A percentile compares a stretch with the other conserved stretches of the same genome.
These are phyloP conservation scores for Elaeidobius kamerunicus DNA, from an alignment of 2,888 invertebrate genomes.

Conservation along the genomic window DNA sequence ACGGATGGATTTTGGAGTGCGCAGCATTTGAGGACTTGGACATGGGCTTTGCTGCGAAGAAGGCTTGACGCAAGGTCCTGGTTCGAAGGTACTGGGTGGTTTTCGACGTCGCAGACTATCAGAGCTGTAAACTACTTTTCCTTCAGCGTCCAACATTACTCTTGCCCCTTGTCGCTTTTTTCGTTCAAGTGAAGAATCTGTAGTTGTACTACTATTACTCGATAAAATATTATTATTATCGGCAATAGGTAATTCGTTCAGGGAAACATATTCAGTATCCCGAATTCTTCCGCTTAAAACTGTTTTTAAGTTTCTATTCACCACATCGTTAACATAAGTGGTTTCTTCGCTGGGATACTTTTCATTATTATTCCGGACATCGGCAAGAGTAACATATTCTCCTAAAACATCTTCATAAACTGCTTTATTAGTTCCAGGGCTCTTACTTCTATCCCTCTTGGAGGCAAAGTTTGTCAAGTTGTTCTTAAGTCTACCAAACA, in stretches of 20 bases:
- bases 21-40: constrained; percentile 53
- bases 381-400: constrained; percentile 84
- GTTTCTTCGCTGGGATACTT: constrained; percentile 46
- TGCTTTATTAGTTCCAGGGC: constrained; percentile 44
- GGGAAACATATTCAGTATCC: constrained; percentile 75
- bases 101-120: constrained; percentile 78
- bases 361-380: constrained; percentile 76
- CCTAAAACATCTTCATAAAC: constrained; percentile 56
- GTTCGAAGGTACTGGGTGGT: constrained; percentile 82
- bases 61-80: constrained; percentile 80
- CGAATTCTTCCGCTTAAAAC: constrained; percentile 59
- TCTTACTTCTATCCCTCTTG: constrained; percentile 53
- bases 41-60: constrained; percentile 44
- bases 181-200: constrained; percentile 53
- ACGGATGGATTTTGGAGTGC: constrained; percentile 40
- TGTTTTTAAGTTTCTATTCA: constrained; percentile 60
- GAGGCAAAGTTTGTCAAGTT: constrained; percentile 43
- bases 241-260: constrained; percentile 69
- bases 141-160: constrained; percentile 80
- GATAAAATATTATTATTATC: constrained; percentile 36
- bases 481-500: constrained; percentile 66
- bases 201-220: constrained; percentile 31
- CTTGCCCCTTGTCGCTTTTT: constrained; percentile 67
- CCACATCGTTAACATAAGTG: constrained; percentile 64
- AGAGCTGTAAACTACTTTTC: constrained; percentile 84